phyloP scores from a whole-genome alignment of 2,888 invertebrate genomes.

The Dysmachus trigonus region DNA sequence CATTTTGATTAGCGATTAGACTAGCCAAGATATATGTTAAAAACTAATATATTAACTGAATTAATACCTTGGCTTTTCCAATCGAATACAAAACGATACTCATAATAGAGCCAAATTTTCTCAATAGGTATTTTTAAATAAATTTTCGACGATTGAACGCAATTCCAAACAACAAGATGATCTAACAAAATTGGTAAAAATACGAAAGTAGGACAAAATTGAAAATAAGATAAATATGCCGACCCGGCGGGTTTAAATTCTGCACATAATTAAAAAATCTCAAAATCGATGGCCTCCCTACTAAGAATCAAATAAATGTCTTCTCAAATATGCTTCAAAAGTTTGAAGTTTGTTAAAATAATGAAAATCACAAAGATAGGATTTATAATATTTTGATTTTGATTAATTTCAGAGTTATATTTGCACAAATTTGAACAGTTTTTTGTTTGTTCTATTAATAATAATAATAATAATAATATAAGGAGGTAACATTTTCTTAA shows the following conservation, averaged over 20 bases:
- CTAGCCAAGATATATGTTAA: neutral
- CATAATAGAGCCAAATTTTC: neutral
- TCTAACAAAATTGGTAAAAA: neutral
- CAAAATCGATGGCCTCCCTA: neutral
- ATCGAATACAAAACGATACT: neutral
- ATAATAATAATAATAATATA: too few species aligned
- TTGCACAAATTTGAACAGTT: neutral
- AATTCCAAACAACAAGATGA: conserved; percentile 24
- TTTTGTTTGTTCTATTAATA: too few species aligned
- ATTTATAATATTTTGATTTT: neutral
- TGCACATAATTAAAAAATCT: neutral
- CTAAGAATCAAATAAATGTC: conserved; percentile 11
- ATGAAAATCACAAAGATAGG: neutral
- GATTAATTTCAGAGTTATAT: neutral
- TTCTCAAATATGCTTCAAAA: conserved; percentile 40
- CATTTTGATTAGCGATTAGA: neutral
- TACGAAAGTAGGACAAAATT: neutral
- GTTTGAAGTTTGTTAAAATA: neutral
- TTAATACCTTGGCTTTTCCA: neutral
- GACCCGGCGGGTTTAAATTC: neutral
- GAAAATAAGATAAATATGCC: neutral
- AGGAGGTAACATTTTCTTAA: neutral
- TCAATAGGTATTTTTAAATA: neutral
- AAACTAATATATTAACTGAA: neutral
- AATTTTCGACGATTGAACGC: conserved; percentile 36